Conservation (phyloP, 1,140 invertebrate species). For the Trichogramma pretiosum region DNA sequence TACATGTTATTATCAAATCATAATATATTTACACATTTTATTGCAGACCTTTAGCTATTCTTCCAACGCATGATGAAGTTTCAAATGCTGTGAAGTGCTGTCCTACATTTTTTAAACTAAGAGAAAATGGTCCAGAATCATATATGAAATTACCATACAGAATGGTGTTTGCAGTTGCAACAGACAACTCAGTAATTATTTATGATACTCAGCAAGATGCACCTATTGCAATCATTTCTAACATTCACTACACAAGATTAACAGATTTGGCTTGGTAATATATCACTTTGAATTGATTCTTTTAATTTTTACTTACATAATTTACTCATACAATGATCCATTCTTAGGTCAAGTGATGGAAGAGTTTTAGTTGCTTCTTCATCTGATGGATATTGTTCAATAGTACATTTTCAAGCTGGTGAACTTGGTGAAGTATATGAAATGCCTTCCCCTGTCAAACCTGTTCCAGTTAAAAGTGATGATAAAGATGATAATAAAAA, state of each 20-base stretch:
- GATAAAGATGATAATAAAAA: constrained; percentile 22
- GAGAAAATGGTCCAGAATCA: constrained; percentile 46
- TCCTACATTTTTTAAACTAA: constrained; percentile 64
- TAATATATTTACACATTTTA: constrained; percentile 7
- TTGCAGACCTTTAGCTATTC: constrained; percentile 67
- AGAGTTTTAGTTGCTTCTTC: constrained; percentile 75
- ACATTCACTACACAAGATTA: constrained; percentile 89
- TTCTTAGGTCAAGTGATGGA: constrained; percentile 72
- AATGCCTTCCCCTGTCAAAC: constrained; percentile 6
- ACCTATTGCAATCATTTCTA: constrained; percentile 77
- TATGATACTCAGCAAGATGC: constrained; percentile 85
- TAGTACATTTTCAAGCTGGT: constrained; percentile 71
- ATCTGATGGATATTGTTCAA: constrained; percentile 90
- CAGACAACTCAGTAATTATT: constrained; percentile 73
- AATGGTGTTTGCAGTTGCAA: constrained; percentile 84
- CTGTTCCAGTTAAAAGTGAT: constrained; percentile 27
- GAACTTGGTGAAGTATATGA: constrained; percentile 73
- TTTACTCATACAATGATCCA: constrained; percentile 15
- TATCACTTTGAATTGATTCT: no score
- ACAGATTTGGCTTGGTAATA: constrained; percentile 84
- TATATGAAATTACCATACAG: constrained; percentile 66
- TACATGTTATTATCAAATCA: not conserved
- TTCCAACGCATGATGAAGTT: constrained; percentile 70
- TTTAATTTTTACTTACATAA: not conserved
- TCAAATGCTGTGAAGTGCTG: constrained; percentile 76